Evolutionary conservation across 2,888 invertebrate species (phyloP).

Genomic region (Tiliacea citrago): DNA sequence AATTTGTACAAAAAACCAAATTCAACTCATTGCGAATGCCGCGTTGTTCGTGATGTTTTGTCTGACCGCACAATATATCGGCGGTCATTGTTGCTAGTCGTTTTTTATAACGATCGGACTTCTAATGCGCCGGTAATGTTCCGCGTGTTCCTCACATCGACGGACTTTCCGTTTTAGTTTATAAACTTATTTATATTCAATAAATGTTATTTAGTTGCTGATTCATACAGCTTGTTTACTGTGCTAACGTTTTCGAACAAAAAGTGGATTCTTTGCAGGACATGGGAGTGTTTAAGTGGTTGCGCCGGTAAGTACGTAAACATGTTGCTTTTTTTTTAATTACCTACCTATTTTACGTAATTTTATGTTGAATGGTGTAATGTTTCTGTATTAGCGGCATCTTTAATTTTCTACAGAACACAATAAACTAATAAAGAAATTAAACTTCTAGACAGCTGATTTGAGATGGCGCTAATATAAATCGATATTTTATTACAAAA

Average conservation of each 20-base stretch:
- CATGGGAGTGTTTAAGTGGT: constrained; percentile 89
- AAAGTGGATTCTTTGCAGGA: constrained; percentile 84
- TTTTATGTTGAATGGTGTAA: background rate
- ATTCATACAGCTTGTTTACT: constrained; percentile 61
- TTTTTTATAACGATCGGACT: constrained; percentile 83
- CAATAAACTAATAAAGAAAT: no score
- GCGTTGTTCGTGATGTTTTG: constrained; percentile 89
- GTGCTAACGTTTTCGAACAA: constrained; percentile 62
- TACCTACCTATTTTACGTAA: background rate
- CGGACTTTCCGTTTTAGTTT: constrained; percentile 77
- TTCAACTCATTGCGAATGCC: constrained; percentile 89
- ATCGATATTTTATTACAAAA: background rate
- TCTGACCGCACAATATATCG: constrained; percentile 90
- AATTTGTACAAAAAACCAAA: constrained; percentile 90
- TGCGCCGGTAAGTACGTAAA: constrained; percentile 85
- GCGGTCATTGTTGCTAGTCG: constrained; percentile 88
- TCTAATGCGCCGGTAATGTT: constrained; percentile 87
- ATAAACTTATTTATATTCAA: constrained; percentile 69
- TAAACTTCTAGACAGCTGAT: background rate
- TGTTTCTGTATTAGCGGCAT: no score
- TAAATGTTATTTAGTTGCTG: constrained; percentile 64
- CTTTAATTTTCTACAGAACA: no score
- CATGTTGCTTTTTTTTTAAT: constrained; percentile 6
- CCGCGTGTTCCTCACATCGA: constrained; percentile 78
- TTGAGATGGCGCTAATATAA: background rate